Base-by-base conservation (phyloP, 2,888 invertebrate genomes). In the Aphidius colemani region DNA sequence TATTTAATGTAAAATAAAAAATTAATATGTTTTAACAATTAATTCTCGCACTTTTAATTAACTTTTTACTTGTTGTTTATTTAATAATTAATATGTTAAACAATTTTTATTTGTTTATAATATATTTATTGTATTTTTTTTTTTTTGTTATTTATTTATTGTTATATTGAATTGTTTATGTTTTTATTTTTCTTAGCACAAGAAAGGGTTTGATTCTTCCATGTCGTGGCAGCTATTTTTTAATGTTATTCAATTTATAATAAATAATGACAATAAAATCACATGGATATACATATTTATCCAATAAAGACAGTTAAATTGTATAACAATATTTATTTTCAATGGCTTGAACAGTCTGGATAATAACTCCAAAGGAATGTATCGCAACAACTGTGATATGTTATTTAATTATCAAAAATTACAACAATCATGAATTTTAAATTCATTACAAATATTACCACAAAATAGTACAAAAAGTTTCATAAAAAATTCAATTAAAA, bases 171-270 rank as follows among this genome's bases (percentile, higher is more conserved):
- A 11, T 48, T 6, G 13, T 11, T 30, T 5, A 30, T 30, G 30
- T 30, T 48, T 48, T 11, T 13, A 11, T 48, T 48, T 13, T 48
- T 2, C 10, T 48, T 13, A 48, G 10, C 1, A 18, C 13, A 18
- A 18, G 13, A 10, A 51, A 45, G 50, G 51, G 60, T 60, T 53
- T 55, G 58, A 57, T 61, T 61, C 53, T 61, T 49, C 64, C 64
- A 64, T 59, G 66, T 64, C 66, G 66, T 66, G 66, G 64, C 66
- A 53, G 48, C 50, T 46, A 46, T 30, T 30, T 30, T 30, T 30
- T 2, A 30, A 30, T 30, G 5, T 30, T 30, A 30, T 30, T 30
- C 5, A 30, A 30, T 30, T 30, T 30, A 30, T 53, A 49, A 51
- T 57, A 46, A 60, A 30, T 51, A 56, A 67, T 45, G 49, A 30